Evolutionary conservation across 2,888 invertebrate species (phyloP).

Genomic region (Diabrotica balteata): DNA sequence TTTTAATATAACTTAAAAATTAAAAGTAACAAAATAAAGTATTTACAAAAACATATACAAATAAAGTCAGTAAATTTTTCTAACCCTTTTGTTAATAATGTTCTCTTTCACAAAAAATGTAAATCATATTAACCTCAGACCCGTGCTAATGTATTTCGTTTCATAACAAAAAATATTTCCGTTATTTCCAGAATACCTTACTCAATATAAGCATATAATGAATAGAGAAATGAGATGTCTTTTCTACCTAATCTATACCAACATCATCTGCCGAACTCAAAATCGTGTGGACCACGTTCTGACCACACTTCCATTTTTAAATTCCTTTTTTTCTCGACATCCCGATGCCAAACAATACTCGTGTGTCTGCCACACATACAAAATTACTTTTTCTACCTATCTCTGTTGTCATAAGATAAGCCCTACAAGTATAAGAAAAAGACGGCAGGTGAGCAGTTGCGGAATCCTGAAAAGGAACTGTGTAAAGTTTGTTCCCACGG

Average conservation of each 20-base stretch:
- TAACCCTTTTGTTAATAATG: too few species aligned
- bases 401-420: constrained; percentile 16
- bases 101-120: too few species aligned
- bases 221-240: neutral
- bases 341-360: constrained; percentile 40
- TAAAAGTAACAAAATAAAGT: too few species aligned
- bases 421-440: constrained; percentile 12
- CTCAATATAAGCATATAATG: too few species aligned
- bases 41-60: too few species aligned
- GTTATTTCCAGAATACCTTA: too few species aligned
- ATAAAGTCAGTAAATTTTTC: too few species aligned
- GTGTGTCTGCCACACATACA: constrained; percentile 41
- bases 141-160: too few species aligned
- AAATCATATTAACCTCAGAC: too few species aligned
- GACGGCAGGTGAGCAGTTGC: constrained; percentile 36
- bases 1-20: too few species aligned
- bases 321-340: constrained; percentile 26
- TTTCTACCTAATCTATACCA: neutral
- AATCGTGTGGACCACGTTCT: constrained; percentile 47
- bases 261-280: constrained; percentile 11
- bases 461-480: constrained; percentile 44
- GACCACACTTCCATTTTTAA: constrained; percentile 43
- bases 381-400: constrained; percentile 33
- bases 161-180: too few species aligned
- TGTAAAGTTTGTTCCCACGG: constrained; percentile 47